Evolutionary conservation across 2,113 vertebrate species (phyloP).

Genomic region (Pygoscelis adeliae): DNA sequence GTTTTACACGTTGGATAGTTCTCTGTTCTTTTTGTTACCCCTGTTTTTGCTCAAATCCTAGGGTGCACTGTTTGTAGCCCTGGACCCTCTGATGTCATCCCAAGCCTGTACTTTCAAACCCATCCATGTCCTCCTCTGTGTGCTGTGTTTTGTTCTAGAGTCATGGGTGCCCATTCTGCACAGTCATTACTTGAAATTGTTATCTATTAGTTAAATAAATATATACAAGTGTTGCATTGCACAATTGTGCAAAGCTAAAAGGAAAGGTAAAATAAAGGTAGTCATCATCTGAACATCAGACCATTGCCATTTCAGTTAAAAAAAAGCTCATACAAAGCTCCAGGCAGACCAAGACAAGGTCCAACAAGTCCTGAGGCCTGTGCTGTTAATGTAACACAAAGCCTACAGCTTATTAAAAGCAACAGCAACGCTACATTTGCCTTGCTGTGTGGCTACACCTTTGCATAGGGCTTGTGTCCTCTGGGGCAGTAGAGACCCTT

Average conservation of each 20-base stretch:
- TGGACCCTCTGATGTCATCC: neutral
- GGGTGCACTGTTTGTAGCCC: neutral
- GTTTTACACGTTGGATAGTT: neutral
- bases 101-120: neutral
- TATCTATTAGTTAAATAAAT: neutral
- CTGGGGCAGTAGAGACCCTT: neutral
- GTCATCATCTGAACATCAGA: neutral
- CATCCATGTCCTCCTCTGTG: neutral
- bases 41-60: neutral
- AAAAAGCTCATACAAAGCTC: neutral
- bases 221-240: neutral
- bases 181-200: neutral
- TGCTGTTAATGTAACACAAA: neutral
- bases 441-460: neutral
- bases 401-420: neutral
- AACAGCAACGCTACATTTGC: fast-evolving
- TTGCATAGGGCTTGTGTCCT: neutral
- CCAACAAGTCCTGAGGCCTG: neutral
- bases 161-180: neutral
- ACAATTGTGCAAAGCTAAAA: neutral
- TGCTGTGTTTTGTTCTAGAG: neutral
- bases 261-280: neutral
- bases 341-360: neutral
- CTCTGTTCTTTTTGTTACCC: neutral
- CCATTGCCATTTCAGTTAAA: neutral